Evolutionary conservation across 2,797 vertebrate genomes (phyloP).

Genomic region (Epinephelus coioides): DNA sequence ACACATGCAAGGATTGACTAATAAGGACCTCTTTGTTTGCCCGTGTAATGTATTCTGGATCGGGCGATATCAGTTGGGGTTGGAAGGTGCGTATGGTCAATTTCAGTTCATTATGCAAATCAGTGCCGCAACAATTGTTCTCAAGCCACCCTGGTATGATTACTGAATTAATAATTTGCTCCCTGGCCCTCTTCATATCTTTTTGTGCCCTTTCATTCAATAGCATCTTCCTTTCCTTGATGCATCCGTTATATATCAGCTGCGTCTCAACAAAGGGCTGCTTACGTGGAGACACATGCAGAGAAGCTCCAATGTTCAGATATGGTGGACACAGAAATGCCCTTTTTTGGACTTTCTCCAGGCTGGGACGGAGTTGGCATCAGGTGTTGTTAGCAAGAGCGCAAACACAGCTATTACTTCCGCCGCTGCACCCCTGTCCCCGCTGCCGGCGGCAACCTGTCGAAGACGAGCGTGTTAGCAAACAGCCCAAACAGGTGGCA

Average conservation of each 20-base stretch:
- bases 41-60: conserved; percentile 72
- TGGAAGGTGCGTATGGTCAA: conserved; percentile 65
- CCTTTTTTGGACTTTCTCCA: conserved; percentile 33
- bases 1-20: conserved; percentile 69
- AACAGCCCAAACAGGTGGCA: conserved; percentile 75
- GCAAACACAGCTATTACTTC: conserved; percentile 71
- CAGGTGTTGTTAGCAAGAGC: conserved; percentile 65
- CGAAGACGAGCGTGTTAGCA: conserved; percentile 64
- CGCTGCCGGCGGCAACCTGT: conserved; percentile 62
- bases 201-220: conserved; percentile 45
- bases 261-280: conserved; percentile 24
- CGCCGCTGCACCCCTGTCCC: conserved; percentile 39
- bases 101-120: conserved; percentile 80
- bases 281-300: conserved; percentile 3
- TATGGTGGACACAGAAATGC: conserved; percentile 6
- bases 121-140: conserved; percentile 64
- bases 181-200: conserved; percentile 53
- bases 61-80: conserved; percentile 54
- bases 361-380: conserved; percentile 47
- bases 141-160: conserved; percentile 54
- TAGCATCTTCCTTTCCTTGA: conserved; percentile 44
- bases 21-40: conserved; percentile 77
- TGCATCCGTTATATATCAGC: conserved; percentile 34
- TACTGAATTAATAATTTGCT: conserved; percentile 71
- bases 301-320: not conserved